A percentile compares a stretch with the other conserved stretches of the same genome.
Conservation (phyloP, 2,113 vertebrate genomes). For the Catagonus wagneri region DNA sequence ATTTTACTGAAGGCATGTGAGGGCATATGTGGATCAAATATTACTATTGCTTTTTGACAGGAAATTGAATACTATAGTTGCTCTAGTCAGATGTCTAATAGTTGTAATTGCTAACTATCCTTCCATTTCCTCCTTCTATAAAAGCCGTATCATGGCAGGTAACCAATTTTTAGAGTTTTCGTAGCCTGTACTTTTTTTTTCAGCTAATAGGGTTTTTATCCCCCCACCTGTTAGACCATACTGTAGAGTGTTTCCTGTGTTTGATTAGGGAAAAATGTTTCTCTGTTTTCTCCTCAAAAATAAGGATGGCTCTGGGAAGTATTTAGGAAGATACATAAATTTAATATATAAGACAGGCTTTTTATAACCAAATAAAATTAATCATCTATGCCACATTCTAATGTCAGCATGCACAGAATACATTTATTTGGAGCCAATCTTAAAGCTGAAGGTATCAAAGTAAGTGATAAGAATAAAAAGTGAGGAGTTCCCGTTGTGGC, state of each 20-base stretch:
- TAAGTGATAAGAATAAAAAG: conserved; percentile 14
- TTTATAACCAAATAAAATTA: background rate
- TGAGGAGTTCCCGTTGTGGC: too few species aligned
- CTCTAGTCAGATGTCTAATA: conserved; percentile 26
- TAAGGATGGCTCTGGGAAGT: background rate
- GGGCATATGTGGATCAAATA: conserved; percentile 2
- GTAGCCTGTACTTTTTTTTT: conserved; percentile 52
- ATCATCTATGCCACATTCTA: background rate
- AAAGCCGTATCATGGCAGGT: conserved; percentile 39
- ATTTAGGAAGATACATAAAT: conserved; percentile 46
- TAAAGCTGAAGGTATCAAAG: background rate
- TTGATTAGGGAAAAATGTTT: background rate
- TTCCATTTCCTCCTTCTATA: conserved; percentile 40
- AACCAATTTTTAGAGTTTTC: conserved; percentile 55
- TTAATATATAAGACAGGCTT: background rate
- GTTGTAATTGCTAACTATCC: conserved; percentile 28
- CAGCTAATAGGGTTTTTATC: background rate
- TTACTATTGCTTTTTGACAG: conserved; percentile 49
- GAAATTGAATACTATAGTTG: conserved; percentile 54
- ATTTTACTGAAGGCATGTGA: background rate
- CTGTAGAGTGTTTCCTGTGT: background rate
- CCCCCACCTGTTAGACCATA: background rate
- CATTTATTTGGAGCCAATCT: background rate
- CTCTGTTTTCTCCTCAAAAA: conserved; percentile 5
- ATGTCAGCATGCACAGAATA: background rate